Evolutionary conservation across 1,140 invertebrate genomes (phyloP).

Genomic region (Steinernema feltiae): DNA sequence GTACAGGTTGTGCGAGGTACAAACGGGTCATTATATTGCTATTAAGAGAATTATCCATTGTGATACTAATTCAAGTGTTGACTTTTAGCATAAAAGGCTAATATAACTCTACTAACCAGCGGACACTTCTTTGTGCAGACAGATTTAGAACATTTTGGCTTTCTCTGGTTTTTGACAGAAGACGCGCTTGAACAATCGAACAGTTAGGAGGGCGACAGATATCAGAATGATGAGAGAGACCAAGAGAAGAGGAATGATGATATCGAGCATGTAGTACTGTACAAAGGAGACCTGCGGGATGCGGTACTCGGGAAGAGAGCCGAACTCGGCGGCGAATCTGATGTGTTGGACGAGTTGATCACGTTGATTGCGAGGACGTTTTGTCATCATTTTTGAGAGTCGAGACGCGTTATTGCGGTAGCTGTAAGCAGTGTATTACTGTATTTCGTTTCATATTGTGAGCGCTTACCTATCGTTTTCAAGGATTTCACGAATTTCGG

Average conservation of each 20-base stretch:
- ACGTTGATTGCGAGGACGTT: neutral
- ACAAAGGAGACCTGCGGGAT: constrained; percentile 2
- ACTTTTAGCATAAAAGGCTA: too few species aligned
- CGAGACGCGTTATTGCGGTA: neutral
- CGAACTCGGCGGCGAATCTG: neutral
- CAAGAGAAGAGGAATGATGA: neutral
- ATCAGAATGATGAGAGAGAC: neutral
- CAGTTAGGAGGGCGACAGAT: neutral
- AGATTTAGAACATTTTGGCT: neutral
- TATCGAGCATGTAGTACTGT: constrained; percentile 4
- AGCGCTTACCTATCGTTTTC: neutral
- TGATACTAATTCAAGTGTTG: too few species aligned
- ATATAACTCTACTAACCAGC: too few species aligned
- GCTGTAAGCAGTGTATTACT: neutral
- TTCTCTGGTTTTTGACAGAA: neutral
- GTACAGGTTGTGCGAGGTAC: too few species aligned
- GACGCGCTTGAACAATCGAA: neutral
- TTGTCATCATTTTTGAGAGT: neutral
- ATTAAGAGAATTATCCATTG: too few species aligned
- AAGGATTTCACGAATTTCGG: neutral
- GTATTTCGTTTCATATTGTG: neutral
- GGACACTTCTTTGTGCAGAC: too few species aligned
- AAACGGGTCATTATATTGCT: too few species aligned
- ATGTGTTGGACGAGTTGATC: neutral
- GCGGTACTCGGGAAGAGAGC: constrained; percentile 2